Conservation (phyloP, 2,113 vertebrate species). For the Mellivora capensis region DNA sequence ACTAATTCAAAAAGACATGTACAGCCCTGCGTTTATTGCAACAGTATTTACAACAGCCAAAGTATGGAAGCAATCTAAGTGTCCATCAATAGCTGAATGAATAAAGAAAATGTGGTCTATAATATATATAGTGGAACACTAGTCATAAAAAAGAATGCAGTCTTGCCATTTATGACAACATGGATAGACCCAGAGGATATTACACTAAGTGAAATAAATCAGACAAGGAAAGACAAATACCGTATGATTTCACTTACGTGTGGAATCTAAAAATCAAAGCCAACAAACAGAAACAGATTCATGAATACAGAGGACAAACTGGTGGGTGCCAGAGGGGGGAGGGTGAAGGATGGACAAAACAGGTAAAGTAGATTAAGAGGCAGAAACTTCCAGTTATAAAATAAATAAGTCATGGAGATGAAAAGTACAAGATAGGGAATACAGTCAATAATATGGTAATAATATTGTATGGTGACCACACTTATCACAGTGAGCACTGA, state of each 20-base stretch:
- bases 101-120: too few relatives aligned
- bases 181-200: too few relatives aligned
- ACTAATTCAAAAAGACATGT: background rate
- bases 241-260: background rate
- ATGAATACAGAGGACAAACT: background rate
- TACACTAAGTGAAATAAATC: too few relatives aligned
- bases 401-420: background rate
- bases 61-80: background rate
- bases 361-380: background rate
- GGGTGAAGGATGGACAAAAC: background rate
- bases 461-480: background rate
- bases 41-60: background rate
- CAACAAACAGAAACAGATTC: background rate
- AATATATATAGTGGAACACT: too few relatives aligned
- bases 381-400: background rate
- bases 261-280: background rate
- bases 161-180: too few relatives aligned
- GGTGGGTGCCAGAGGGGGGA: background rate
- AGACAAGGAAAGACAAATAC: background rate
- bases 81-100: background rate
- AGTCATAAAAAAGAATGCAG: too few relatives aligned
- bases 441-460: background rate
- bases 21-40: background rate
- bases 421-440: background rate
- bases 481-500: background rate